Base-by-base conservation (phyloP, 2,797 vertebrate species). In the Kryptolebias ocellatus region DNA sequence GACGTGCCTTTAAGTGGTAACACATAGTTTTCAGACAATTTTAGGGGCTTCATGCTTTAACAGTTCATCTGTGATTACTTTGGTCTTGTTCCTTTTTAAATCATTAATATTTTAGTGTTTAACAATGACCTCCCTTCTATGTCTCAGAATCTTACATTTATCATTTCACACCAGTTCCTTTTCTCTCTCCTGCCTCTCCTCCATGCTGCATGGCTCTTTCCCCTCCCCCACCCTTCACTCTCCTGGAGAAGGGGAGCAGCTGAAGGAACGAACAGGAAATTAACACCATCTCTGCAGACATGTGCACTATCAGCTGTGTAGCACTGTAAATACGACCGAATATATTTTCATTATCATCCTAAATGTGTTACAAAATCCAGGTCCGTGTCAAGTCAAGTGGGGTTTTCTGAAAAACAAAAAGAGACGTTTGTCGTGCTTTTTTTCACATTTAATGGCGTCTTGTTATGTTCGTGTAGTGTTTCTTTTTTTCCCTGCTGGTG, bases 211-310 rank as follows among this genome's bases (percentile, higher is more conserved):
- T 64, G 52, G 12, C 10, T 54, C 61, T 44, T 27, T 80, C 79
- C 83, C 83, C 53, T 81, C 79, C 89, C 85, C 85, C 81, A 27
- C 76, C 55, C 66, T 74, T 70, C 65, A 64, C 57, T 24, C 72
- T 79, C 66, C 58, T 62, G 17, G 65, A 78, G 77, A 87, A 78
- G 74, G 81, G 84, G 76, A 90, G 88, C 90, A 91, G 90, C 89
- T 91, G 88, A 90, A 79, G 78, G 67, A 85, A 81, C 61, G 83
- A 85, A 85, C 78, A 81, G 63, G 85, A 83, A 90, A 88, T 91
- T 90, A 89, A 69, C 10, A 72, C 63, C 67, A 70, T 87, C 53
- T 87, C 64, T 72, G 59, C 47, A 81, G 78, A 84, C 85, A 74
- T 78, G 81, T 68, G 64, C 56, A 64, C 72, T 47, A 60, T 79